Evolutionary conservation across 2,797 vertebrate genomes (phyloP), one percentile per base, ranked within the genome.

Genomic region (Cyprinella venusta): DNA sequence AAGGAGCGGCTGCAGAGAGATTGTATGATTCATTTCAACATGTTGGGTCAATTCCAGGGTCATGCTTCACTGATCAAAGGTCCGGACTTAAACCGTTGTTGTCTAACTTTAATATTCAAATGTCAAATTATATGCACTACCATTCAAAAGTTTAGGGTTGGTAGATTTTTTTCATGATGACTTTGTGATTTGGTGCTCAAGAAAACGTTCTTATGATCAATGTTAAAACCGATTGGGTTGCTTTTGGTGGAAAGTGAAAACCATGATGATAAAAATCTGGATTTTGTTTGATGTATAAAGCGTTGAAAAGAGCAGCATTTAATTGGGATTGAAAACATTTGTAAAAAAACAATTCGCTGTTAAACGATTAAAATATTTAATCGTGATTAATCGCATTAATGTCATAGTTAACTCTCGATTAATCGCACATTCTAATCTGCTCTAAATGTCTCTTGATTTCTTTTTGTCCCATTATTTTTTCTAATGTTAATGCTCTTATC

Each of bases 11-110:
- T 90, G 83, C 84, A 88, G 88, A 83, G 90, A 91, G 92, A 92
- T 93, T 93, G 91, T 90, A 92, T 91, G 91, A 93, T 94, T 94
- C 91, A 91, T 94, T 94, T 93, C 89, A 92, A 93, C 92, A 92
- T 93, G 90, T 93, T 95, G 94, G 93, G 93, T 88, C 92, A 91
- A 89, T 93, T 94, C 92, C 94, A 93, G 93, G 88, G 88, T 86
- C 90, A 90, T 94, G 92, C 92, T 94, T 89, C 92, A 93, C 81
- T 91, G 94, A 95, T 95, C 94, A 95, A 95, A 95, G 93, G 92
- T 91, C 90, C 92, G 89, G 92, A 90, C 92, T 91, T 92, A 93
- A 93, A 94, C 90, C 89, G 89, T 91, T 87, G 89, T 91, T 87
- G 91, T 89, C 89, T 84, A 91, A 92, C 90, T 91, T 92, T 92